These are phyloP conservation scores for Scomber scombrus DNA, from an alignment of 2,113 vertebrate genomes.

Conservation along the genomic window DNA sequence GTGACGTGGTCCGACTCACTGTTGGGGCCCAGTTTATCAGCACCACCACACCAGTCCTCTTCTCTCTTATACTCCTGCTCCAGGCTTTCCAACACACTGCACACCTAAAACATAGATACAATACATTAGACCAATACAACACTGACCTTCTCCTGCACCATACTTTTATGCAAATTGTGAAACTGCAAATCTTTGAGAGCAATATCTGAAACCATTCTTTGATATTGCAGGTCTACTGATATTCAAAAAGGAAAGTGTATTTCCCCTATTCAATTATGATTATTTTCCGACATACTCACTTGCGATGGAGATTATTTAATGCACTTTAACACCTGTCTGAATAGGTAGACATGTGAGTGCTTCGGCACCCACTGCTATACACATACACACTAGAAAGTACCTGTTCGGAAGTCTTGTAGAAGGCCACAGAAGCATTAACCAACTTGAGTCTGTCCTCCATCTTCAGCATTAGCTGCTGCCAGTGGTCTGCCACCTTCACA, in stretches of 20 bases:
- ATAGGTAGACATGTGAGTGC: neutral
- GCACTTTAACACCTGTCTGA: neutral
- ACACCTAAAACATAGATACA: conserved; percentile 86
- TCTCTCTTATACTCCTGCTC: conserved; percentile 99
- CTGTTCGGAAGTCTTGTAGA: conserved; percentile 99
- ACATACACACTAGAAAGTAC: conserved; percentile 70
- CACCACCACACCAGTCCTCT: conserved; percentile 98
- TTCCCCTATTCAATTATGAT: neutral
- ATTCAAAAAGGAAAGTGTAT: neutral
- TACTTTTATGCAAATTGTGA: neutral
- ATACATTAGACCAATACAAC: neutral
- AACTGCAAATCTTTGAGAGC: neutral
- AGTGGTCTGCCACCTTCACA: conserved; percentile 92
- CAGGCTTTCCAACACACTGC: conserved; percentile 97
- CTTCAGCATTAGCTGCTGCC: conserved; percentile 99
- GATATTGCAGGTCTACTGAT: neutral
- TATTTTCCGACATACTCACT: neutral
- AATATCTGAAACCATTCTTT: neutral
- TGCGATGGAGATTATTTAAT: neutral
- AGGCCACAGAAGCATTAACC: conserved; percentile 98
- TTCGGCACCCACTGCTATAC: neutral
- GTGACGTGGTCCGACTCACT: conserved; percentile 97
- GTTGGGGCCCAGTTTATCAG: conserved; percentile 97
- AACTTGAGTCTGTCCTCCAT: conserved; percentile 99
- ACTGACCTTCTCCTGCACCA: neutral